Conservation (phyloP, 23 tunicate species). For the Ascidia mentula region DNA sequence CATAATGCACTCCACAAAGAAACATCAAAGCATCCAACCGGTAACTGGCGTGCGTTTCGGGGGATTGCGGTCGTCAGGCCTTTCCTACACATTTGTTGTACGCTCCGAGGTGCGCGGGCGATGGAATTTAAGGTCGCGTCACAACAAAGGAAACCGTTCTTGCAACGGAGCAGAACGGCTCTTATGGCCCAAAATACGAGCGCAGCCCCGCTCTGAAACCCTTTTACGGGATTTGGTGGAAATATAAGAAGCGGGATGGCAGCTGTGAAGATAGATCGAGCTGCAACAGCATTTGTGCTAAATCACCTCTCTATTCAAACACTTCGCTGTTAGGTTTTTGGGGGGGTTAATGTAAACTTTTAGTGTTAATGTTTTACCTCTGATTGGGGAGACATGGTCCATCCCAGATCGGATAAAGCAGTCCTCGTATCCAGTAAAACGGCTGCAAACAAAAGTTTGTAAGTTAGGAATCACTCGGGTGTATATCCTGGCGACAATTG, state of each 20-base stretch:
- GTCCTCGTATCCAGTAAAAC: conserved; percentile 75
- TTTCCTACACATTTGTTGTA: neutral
- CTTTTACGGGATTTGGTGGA: conserved; percentile 11
- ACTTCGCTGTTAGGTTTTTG: neutral
- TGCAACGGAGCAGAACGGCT: conserved; percentile 13
- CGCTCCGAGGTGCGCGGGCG: neutral
- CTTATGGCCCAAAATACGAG: neutral
- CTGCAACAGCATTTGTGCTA: neutral
- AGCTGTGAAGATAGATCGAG: conserved; percentile 9
- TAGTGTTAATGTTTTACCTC: conserved; percentile 48
- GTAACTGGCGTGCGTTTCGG: neutral
- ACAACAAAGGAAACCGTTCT: conserved; percentile 32
- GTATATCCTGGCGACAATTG: neutral
- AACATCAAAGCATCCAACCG: neutral
- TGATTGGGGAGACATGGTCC: conserved; percentile 63
- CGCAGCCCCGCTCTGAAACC: neutral
- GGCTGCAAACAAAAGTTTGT: conserved; percentile 45
- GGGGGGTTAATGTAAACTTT: neutral
- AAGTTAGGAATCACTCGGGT: neutral
- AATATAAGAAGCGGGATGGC: neutral
- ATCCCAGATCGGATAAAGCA: conserved; percentile 82
- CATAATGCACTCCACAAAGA: no score
- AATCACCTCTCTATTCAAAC: neutral
- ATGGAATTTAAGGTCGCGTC: neutral
- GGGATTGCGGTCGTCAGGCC: neutral